Conservation (phyloP, 2,113 vertebrate genomes). For the Pogonocichla stellata region DNA sequence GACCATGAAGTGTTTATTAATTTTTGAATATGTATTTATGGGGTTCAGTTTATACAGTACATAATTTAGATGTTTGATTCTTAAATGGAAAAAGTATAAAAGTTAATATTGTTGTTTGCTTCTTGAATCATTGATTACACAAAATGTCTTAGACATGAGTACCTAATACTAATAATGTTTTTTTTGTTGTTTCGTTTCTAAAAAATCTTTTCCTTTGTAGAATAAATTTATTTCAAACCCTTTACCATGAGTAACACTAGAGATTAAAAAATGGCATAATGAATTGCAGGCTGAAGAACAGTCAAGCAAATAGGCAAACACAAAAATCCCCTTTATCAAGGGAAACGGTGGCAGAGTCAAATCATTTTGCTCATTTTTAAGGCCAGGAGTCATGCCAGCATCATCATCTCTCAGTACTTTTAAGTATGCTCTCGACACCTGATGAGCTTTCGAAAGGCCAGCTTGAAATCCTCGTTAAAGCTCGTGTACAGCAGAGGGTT, state of each 20-base stretch:
- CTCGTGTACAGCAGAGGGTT: conserved; percentile 91
- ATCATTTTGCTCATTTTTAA: conserved; percentile 45
- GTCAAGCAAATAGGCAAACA: conserved; percentile 52
- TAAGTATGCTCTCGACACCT: conserved; percentile 80
- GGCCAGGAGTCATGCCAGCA: conserved; percentile 18
- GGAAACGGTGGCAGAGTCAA: background rate
- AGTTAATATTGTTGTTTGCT: background rate
- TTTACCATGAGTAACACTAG: conserved; percentile 50
- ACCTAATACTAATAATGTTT: background rate
- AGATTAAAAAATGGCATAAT: conserved; percentile 67
- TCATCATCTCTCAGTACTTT: background rate
- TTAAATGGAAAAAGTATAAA: conserved; percentile 44
- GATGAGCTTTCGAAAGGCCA: conserved; percentile 87
- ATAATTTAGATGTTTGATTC: conserved; percentile 25
- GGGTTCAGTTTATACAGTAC: background rate
- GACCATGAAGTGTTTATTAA: conserved; percentile 19
- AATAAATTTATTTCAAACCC: conserved; percentile 71
- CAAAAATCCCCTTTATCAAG: conserved; percentile 1
- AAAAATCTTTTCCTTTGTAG: conserved; percentile 32
- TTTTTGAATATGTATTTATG: background rate
- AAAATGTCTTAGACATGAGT: conserved; percentile 29
- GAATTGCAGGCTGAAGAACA: conserved; percentile 55
- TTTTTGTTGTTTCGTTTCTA: background rate
- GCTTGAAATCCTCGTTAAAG: conserved; percentile 91
- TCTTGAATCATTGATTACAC: conserved; percentile 24